phyloP scores from a whole-genome alignment of 2,888 invertebrate genomes.

The Dasypogon diadema region DNA sequence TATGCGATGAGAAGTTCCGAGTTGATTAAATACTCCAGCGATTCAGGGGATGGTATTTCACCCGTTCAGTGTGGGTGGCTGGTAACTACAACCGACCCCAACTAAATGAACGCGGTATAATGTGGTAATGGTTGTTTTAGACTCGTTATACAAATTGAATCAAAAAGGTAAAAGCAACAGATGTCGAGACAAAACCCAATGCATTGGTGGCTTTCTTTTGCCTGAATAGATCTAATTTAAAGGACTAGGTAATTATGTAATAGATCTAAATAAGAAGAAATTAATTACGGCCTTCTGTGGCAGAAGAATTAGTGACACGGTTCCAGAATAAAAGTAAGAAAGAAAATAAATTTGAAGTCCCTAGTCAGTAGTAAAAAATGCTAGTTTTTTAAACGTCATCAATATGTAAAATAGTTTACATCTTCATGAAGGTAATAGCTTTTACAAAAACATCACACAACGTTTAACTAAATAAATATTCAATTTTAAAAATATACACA shows the following conservation, averaged over 20 bases:
- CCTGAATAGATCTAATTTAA: conserved; percentile 9
- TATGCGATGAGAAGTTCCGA: neutral
- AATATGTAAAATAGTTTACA: too few species aligned
- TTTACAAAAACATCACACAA: too few species aligned
- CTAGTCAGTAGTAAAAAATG: too few species aligned
- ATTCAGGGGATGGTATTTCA: neutral
- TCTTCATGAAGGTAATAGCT: too few species aligned
- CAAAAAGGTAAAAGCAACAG: conserved; percentile 53
- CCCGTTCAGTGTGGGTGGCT: neutral
- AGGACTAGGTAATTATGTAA: conserved; percentile 28
- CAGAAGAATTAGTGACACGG: too few species aligned
- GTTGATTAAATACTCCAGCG: conserved; percentile 19
- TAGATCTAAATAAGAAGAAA: neutral
- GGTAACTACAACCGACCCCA: neutral
- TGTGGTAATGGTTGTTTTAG: neutral
- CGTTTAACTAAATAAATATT: too few species aligned
- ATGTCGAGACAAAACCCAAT: conserved; percentile 16
- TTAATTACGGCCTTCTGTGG: neutral
- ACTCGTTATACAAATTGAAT: conserved; percentile 46
- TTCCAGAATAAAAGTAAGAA: too few species aligned
- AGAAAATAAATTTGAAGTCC: too few species aligned
- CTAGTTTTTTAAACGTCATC: too few species aligned
- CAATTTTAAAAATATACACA: too few species aligned
- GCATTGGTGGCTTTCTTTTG: conserved; percentile 10
- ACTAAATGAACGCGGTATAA: neutral